Evolutionary conservation across 2,797 vertebrate species (phyloP).

Genomic region (Sebastes ruberrimus): DNA sequence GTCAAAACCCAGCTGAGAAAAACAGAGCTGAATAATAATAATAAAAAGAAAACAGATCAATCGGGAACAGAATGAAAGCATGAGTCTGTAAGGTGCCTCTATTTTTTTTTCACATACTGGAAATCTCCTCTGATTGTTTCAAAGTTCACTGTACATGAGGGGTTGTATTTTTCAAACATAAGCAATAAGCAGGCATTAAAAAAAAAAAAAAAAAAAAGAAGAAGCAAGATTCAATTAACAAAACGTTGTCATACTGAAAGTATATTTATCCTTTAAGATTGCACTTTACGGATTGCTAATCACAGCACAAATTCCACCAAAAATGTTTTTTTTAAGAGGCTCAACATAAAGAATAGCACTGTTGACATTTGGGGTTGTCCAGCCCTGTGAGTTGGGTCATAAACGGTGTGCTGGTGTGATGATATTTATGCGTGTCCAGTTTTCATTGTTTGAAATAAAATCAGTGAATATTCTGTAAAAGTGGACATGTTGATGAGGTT

Average conservation of each 20-base stretch:
- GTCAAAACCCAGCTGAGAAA: constrained; percentile 41
- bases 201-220: constrained; percentile 4
- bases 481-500: constrained; percentile 42
- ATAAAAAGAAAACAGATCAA: constrained; percentile 10
- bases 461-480: constrained; percentile 28
- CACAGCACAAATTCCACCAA: constrained; percentile 83
- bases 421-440: constrained; percentile 24
- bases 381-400: constrained; percentile 9
- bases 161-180: constrained; percentile 68
- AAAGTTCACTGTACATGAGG: constrained; percentile 74
- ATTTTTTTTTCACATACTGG: constrained; percentile 61
- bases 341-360: constrained; percentile 68
- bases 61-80: constrained; percentile 54
- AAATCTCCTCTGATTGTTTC: constrained; percentile 78
- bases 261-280: constrained; percentile 81
- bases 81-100: constrained; percentile 77
- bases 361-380: constrained; percentile 39
- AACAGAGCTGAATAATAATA: constrained; percentile 29
- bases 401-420: constrained; percentile 63
- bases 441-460: constrained; percentile 29
- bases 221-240: constrained; percentile 65
- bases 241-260: constrained; percentile 74
- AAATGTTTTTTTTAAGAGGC: constrained; percentile 67
- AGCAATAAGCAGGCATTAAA: constrained; percentile 70
- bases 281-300: constrained; percentile 87